phyloP scores from a whole-genome alignment of 2,797 vertebrate species.

The Meda fulgida region DNA sequence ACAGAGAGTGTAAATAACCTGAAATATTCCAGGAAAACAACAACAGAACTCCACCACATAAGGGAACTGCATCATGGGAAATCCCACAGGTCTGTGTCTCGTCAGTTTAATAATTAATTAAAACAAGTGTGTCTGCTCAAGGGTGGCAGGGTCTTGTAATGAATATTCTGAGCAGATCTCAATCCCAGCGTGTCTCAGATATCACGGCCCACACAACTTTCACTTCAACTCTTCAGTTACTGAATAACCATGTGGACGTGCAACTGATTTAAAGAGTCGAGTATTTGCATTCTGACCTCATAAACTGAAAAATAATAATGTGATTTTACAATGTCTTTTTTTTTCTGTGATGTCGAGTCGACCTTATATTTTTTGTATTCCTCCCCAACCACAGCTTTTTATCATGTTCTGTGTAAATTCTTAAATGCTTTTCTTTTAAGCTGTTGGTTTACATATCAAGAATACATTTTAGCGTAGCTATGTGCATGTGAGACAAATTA shows the following conservation, averaged over 20 bases:
- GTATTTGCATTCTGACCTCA: not conserved
- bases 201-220: slow-evolving; percentile 2
- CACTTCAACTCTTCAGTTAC: not conserved
- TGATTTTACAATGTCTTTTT: not conserved
- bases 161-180: slow-evolving; percentile 45
- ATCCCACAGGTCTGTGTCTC: slow-evolving; percentile 11
- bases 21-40: not conserved
- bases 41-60: not conserved
- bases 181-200: not conserved
- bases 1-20: not conserved
- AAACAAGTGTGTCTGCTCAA: slow-evolving; percentile 48
- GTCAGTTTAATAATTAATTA: slow-evolving; percentile 56
- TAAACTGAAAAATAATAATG: not conserved
- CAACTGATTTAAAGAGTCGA: not conserved
- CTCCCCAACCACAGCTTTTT: not conserved
- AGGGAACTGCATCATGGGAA: slow-evolving; percentile 22
- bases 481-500: not conserved
- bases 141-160: slow-evolving; percentile 48
- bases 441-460: not conserved
- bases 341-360: not conserved
- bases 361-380: not conserved
- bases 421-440: not conserved
- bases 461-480: not conserved
- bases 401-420: not conserved
- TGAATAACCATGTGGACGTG: not conserved